phyloP scores from a whole-genome alignment of 2,888 invertebrate genomes.

The Drosophila austrosaltans region DNA sequence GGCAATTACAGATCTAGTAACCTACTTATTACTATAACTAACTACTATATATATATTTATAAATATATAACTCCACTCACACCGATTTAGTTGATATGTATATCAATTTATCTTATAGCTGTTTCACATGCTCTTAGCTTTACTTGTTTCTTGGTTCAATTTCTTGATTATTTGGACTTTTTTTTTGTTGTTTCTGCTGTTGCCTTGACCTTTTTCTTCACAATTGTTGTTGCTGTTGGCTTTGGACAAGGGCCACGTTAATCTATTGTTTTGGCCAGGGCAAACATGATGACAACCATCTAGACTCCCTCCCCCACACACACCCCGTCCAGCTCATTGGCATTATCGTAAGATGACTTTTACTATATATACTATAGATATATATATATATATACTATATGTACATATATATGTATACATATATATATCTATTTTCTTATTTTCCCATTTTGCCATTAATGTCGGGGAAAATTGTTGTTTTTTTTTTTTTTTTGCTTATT shows the following conservation, averaged over 20 bases:
- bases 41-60: background rate
- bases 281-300: conserved; percentile 53
- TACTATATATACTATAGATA: conserved; percentile 24
- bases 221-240: conserved; percentile 31
- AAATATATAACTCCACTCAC: conserved; percentile 22
- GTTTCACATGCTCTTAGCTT: background rate
- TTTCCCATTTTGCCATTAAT: conserved; percentile 64
- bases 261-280: conserved; percentile 71
- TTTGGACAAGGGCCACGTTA: conserved; percentile 50
- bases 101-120: conserved; percentile 41
- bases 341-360: conserved; percentile 41
- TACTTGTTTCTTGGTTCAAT: conserved; percentile 15
- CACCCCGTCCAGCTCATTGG: background rate
- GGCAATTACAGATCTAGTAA: conserved; percentile 10
- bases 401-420: conserved; percentile 26
- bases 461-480: conserved; percentile 56
- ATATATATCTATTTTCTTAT: conserved; percentile 39
- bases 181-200: conserved; percentile 30
- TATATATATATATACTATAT: conserved; percentile 21
- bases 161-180: conserved; percentile 46
- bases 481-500: conserved; percentile 40
- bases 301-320: conserved; percentile 3
- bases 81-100: conserved; percentile 24
- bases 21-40: conserved; percentile 9
- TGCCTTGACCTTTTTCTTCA: conserved; percentile 50